These are phyloP conservation scores for Tachina lurida DNA, from an alignment of 2,888 invertebrate genomes.

Conservation along the genomic window DNA sequence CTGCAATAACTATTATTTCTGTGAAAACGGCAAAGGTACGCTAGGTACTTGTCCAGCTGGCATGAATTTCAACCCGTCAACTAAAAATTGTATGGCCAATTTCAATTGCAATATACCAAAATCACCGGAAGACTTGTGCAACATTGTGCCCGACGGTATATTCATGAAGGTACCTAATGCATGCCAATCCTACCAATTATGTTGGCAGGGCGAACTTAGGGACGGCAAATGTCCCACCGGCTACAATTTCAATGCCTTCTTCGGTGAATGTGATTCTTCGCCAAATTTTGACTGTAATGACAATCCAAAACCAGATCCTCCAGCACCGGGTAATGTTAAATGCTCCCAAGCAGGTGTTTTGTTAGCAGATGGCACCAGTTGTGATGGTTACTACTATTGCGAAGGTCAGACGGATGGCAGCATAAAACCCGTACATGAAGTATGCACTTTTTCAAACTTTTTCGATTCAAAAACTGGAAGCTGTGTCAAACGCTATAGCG, in stretches of 20 bases:
- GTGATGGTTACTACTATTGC: slow-evolving; percentile 79
- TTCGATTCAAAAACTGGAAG: slow-evolving; percentile 75
- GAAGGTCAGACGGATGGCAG: slow-evolving; percentile 43
- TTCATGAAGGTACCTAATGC: slow-evolving; percentile 74
- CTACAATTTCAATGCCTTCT: slow-evolving; percentile 75
- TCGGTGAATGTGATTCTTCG: slow-evolving; percentile 76
- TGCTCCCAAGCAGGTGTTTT: slow-evolving; percentile 75
- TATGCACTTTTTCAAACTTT: slow-evolving; percentile 75
- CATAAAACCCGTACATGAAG: slow-evolving; percentile 73
- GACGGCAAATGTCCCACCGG: slow-evolving; percentile 76
- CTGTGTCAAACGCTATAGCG: slow-evolving; percentile 76
- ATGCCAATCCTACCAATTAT: slow-evolving; percentile 77
- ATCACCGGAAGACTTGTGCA: slow-evolving; percentile 77
- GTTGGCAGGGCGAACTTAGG: slow-evolving; percentile 74
- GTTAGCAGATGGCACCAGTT: slow-evolving; percentile 76
- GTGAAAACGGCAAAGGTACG: slow-evolving; percentile 74
- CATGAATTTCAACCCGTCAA: slow-evolving; percentile 76
- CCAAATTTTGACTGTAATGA: slow-evolving; percentile 74
- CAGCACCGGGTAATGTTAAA: slow-evolving; percentile 68
- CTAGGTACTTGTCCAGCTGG: slow-evolving; percentile 75
- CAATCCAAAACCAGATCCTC: slow-evolving; percentile 51
- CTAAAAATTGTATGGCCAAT: slow-evolving; percentile 75
- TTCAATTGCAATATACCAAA: slow-evolving; percentile 74
- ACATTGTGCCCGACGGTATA: slow-evolving; percentile 78
- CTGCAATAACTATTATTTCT: slow-evolving; percentile 79